phyloP scores from a whole-genome alignment of 2,113 vertebrate genomes.

The Mormyrus iriodes region DNA sequence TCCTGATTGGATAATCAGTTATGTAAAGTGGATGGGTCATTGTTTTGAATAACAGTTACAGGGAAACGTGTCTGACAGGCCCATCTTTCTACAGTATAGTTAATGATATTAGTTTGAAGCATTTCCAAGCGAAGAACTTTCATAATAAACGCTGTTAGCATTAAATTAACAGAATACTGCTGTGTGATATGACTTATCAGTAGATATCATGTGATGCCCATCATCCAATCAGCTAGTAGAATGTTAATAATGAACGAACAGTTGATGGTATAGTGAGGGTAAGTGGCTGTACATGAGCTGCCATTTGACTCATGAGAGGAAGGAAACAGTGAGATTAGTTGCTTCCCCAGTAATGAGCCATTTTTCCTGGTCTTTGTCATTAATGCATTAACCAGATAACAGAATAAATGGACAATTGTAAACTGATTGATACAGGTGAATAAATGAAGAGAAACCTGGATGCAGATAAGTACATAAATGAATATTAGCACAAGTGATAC shows the following conservation, averaged over 20 bases:
- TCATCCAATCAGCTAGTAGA: neutral
- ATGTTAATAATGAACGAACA: slow-evolving; percentile 5
- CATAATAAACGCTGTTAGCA: neutral
- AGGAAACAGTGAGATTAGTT: neutral
- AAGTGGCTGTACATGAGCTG: neutral
- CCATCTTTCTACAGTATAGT: neutral
- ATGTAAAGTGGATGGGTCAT: neutral
- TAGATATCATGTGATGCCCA: neutral
- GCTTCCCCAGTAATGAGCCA: neutral
- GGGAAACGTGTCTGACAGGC: neutral
- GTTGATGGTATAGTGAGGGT: neutral
- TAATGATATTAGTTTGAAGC: neutral
- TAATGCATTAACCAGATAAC: neutral
- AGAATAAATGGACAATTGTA: neutral
- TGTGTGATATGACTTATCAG: neutral
- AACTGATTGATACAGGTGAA: neutral
- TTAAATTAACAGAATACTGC: neutral
- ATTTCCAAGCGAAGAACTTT: neutral
- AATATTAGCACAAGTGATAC: neutral
- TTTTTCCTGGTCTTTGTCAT: neutral
- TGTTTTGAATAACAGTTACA: neutral
- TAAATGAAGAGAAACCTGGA: neutral
- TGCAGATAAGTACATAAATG: neutral
- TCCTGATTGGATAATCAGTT: neutral
- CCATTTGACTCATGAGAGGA: neutral